Conservation (phyloP, 1,140 invertebrate genomes). For the Telenomus remus region DNA sequence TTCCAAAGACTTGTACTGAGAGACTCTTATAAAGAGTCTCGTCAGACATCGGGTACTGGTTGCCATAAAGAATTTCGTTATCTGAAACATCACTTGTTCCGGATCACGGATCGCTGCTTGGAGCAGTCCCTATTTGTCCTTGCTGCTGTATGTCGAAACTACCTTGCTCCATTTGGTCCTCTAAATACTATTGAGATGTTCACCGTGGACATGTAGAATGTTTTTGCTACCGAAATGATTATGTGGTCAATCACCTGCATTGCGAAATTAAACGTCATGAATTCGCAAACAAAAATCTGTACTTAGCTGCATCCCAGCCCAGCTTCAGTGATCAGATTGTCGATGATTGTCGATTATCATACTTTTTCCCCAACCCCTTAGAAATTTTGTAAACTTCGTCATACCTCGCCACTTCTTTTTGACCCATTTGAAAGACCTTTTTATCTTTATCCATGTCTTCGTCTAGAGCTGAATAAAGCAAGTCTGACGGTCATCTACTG, state of each 20-base stretch:
- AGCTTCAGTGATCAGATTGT: constrained; percentile 99
- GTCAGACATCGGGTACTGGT: constrained; percentile 92
- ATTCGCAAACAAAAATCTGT: constrained; percentile 98
- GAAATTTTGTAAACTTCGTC: constrained; percentile 98
- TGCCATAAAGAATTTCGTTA: constrained; percentile 97
- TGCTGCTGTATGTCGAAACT: constrained; percentile 91
- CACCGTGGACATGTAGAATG: constrained; percentile 97
- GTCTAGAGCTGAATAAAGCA: constrained; percentile 96
- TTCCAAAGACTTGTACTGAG: constrained; percentile 89
- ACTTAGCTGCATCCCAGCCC: constrained; percentile 98
- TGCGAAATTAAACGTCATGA: constrained; percentile 99
- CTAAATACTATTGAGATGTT: constrained; percentile 98
- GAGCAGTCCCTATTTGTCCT: constrained; percentile 95
- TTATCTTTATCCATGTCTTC: constrained; percentile 98
- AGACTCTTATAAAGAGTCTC: constrained; percentile 94
- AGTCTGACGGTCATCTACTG: constrained; percentile 94
- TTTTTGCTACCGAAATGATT: constrained; percentile 99
- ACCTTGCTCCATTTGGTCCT: constrained; percentile 99
- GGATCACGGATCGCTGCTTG: constrained; percentile 97
- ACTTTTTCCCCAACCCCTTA: constrained; percentile 98
- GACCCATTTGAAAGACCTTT: constrained; percentile 94
- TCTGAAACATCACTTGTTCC: constrained; percentile 96
- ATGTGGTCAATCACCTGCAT: constrained; percentile 99
- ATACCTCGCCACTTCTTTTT: constrained; percentile 99
- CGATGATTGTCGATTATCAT: constrained; percentile 97